phyloP scores from a whole-genome alignment of 2,113 vertebrate genomes.

The Leucoraja erinaceus region DNA sequence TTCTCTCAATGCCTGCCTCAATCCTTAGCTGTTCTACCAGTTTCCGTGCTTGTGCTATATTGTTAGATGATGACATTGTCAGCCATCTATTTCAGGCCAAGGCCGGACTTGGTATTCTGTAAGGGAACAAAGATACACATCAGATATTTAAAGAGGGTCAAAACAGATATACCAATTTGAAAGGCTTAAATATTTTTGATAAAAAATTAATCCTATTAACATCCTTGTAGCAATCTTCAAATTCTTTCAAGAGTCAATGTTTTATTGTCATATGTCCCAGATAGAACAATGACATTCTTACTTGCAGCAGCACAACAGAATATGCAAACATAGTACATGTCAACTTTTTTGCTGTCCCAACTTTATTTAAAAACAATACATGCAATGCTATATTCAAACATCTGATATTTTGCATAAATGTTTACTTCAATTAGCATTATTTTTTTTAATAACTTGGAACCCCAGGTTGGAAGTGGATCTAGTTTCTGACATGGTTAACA shows the following conservation, averaged over 20 bases:
- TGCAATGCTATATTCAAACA: not conserved
- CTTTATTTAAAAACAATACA: not conserved
- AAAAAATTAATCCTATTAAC: not conserved
- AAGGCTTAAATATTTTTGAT: not conserved
- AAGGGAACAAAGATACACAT: not conserved
- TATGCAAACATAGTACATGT: too few species aligned
- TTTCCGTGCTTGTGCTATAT: slow-evolving; percentile 87
- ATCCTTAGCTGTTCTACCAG: slow-evolving; percentile 95
- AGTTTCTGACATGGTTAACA: not conserved
- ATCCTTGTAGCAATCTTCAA: not conserved
- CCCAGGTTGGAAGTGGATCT: not conserved
- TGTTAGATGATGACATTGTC: slow-evolving; percentile 90
- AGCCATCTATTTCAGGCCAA: slow-evolving; percentile 60
- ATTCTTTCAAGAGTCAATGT: not conserved
- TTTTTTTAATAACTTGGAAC: not conserved
- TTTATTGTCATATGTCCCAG: too few species aligned
- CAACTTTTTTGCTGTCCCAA: not conserved
- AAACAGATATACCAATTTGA: not conserved
- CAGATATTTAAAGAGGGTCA: not conserved
- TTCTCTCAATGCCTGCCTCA: slow-evolving; percentile 84
- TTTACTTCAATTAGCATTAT: not conserved
- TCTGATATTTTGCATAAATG: not conserved
- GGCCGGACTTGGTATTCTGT: slow-evolving; percentile 44
- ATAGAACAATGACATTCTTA: too few species aligned
- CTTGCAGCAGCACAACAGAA: too few species aligned